A percentile compares a stretch with the other conserved stretches of the same genome.
Evolutionary conservation across 2,888 invertebrate species (phyloP).

Genomic region (Thecophora atra): DNA sequence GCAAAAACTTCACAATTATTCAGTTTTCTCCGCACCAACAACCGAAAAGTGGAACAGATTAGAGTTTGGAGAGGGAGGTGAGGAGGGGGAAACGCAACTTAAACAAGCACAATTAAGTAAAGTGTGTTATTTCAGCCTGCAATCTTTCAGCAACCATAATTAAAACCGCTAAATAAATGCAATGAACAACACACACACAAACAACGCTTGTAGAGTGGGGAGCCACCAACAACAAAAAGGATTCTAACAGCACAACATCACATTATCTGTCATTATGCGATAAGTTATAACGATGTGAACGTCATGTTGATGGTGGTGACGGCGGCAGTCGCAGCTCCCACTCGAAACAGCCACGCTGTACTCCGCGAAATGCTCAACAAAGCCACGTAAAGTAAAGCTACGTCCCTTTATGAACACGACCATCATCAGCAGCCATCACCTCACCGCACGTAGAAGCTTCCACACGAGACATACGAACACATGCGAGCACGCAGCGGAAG

Average conservation of each 20-base stretch:
- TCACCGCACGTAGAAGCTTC: neutral
- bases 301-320: neutral
- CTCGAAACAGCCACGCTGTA: neutral
- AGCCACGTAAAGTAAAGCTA: neutral
- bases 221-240: neutral
- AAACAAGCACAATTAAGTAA: no score
- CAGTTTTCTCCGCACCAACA: no score
- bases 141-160: neutral
- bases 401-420: neutral
- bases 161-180: neutral
- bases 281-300: no score
- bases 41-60: no score
- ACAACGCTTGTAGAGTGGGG: no score
- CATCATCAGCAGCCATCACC: neutral
- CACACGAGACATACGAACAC: neutral
- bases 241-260: neutral
- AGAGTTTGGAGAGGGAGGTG: no score
- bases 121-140: neutral
- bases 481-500: conserved; percentile 10
- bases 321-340: neutral
- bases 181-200: neutral
- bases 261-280: conserved; percentile 8
- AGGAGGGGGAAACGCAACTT: no score
- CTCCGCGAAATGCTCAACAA: neutral
- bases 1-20: no score